Evolutionary conservation across 2,113 vertebrate species (phyloP), one percentile per base, ranked within the genome.

Genomic region (Menidia beryllina): DNA sequence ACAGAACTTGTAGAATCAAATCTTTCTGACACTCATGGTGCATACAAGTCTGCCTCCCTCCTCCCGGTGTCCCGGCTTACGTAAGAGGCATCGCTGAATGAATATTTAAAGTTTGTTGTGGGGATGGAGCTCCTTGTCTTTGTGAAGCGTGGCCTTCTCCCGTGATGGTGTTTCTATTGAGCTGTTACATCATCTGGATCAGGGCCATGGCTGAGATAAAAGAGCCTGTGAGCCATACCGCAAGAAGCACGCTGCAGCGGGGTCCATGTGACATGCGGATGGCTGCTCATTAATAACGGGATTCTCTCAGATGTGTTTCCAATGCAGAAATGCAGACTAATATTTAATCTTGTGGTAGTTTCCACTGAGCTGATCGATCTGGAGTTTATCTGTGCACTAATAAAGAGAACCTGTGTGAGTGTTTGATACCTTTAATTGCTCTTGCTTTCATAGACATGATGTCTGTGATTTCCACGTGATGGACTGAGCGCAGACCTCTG

Each of bases 41-140:
- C 52, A 47, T 75, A 62, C 20, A 57, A 63, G 61, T 75, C 61
- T 58, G 64, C 69, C 65, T 77, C 52, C 67, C 36, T 72, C 80
- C 64, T 58, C 15, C 45, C 50, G 63, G 61, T 53, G 65, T 62
- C 0, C 19, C 54, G 50, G 58, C 84, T 93, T 93, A 91, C 38
- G 17, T 90, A 92, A 93, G 90, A 67, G 74, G 75, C 82, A 82
- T 53, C 68, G 11, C 67, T 67, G 69, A 65, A 87, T 93, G 56
- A 90, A 91, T 93, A 91, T 92, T 92, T 83, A 82, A 91, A 73
- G 54, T 72, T 82, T 87, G 77, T 88, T 91, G 89, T 87, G 77
- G 65, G 55, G 75, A 30, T 71, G 62, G 58, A 59, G 27, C 69
- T 60, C 47, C 72, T 72, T 61, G 69, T 76, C 72, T 63, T 52